Evolutionary conservation across 2,888 invertebrate species (phyloP).

Genomic region (Criorhina ranunculi): DNA sequence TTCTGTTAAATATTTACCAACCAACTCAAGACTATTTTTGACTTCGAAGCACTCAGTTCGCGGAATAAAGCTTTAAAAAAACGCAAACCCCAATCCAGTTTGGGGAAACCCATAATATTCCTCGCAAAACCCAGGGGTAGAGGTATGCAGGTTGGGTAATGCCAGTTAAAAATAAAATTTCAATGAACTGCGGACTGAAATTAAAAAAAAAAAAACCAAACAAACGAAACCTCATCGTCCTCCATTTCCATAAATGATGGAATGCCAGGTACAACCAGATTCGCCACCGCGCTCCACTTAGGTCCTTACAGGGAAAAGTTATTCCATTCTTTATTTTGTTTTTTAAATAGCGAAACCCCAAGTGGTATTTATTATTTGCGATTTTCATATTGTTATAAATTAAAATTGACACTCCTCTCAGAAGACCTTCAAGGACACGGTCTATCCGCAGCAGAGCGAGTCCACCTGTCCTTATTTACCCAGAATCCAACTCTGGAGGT

Average conservation of each 20-base stretch:
- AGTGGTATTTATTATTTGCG: conserved; percentile 35
- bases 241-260: background rate
- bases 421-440: conserved; percentile 27
- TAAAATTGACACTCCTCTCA: conserved; percentile 42
- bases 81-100: too few relatives aligned
- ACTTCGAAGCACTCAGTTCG: too few relatives aligned
- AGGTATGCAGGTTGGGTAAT: background rate
- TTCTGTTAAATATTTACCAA: too few relatives aligned
- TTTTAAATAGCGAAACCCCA: conserved; percentile 30
- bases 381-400: conserved; percentile 54
- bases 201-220: conserved; percentile 3
- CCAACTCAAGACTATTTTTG: too few relatives aligned
- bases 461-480: conserved; percentile 17
- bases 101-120: too few relatives aligned
- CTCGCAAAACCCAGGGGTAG: background rate
- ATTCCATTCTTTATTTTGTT: conserved; percentile 1
- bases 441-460: background rate
- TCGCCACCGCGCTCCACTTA: background rate
- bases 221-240: background rate
- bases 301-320: background rate
- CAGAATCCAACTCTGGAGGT: background rate
- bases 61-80: too few relatives aligned
- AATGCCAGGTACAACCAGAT: background rate
- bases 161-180: conserved; percentile 4
- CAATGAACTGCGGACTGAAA: conserved; percentile 6